Evolutionary conservation across 2,113 vertebrate genomes (phyloP), one percentile per base, ranked within the genome.

Genomic region (Ophiodon elongatus): DNA sequence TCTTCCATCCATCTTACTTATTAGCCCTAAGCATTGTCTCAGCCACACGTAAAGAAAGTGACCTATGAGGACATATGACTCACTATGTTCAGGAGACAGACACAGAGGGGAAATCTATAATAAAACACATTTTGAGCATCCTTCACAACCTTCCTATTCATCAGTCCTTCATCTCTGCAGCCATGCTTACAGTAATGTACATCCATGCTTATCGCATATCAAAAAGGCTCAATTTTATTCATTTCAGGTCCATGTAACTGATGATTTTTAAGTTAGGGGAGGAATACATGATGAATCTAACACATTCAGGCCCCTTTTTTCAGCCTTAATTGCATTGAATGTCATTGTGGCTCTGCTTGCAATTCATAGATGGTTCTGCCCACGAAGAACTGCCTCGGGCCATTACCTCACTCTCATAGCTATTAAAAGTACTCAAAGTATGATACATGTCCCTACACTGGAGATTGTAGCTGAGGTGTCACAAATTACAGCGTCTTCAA

Each of bases 361-460:
- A 8, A 83, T 85, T 82, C 71, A 87, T 31, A 57, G 72, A 60
- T 68, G 66, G 69, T 67, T 79, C 67, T 73, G 80, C 59, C 64
- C 79, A 82, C 77, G 86, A 71, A 70, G 70, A 70, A 50, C 50
- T 5, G 80, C 88, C 67, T 76, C 59, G 47, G 84, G 79, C 50
- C 86, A 82, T 89, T 87, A 74, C 79, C 59, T 83, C 11, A 69
- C 50, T 67, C 73, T 83, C 81, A 75, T 25, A 37, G 82, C 79
- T 85, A 59, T 85, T 88, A 87, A 86, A 88, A 88, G 69, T 65
- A 57, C 45, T 88, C 66, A 71, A n/a, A 87, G 79, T 68, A 43
- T 66, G 82, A 90, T 71, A 15, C 79, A 83, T 83, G 79, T 57
- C 65, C 79, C 56, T 9, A 15, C 57, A 9, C 57, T 65, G 52